Percentiles rank a stretch among this genome's conserved stretches.
Conservation (phyloP, 2,888 invertebrate species). For the Desoria tigrina region DNA sequence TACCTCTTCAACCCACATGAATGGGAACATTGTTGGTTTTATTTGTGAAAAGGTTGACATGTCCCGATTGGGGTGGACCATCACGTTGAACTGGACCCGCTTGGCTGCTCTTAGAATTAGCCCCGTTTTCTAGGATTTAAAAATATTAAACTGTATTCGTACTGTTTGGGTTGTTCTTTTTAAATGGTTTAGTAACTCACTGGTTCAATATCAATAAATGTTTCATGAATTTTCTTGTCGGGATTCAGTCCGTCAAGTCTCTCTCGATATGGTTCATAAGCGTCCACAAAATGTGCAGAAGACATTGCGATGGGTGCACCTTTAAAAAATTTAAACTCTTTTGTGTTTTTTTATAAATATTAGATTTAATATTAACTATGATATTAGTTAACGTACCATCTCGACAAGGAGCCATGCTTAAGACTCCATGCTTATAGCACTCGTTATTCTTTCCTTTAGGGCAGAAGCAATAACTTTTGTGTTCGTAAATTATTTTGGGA, state of each 20-base stretch:
- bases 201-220: conserved; percentile 82
- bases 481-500: conserved; percentile 50
- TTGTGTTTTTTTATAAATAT: neutral
- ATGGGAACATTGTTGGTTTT: conserved; percentile 77
- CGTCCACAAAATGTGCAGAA: conserved; percentile 84
- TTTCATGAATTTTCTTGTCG: conserved; percentile 68
- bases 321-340: conserved; percentile 56
- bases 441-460: conserved; percentile 47
- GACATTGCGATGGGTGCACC: conserved; percentile 86
- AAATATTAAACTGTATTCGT: neutral
- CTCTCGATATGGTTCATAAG: conserved; percentile 59
- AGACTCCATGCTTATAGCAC: conserved; percentile 50
- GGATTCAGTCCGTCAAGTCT: conserved; percentile 74
- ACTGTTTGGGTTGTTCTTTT: too few species aligned
- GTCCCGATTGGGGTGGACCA: conserved; percentile 72
- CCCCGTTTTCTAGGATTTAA: conserved; percentile 47
- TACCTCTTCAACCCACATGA: conserved; percentile 88
- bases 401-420: conserved; percentile 51
- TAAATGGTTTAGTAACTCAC: conserved; percentile 60
- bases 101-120: conserved; percentile 49
- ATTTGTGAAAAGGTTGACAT: conserved; percentile 74
- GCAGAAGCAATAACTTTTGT: conserved; percentile 51
- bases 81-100: conserved; percentile 77
- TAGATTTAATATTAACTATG: neutral
- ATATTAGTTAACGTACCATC: conserved; percentile 40